Evolutionary conservation across 2,797 vertebrate genomes (phyloP).

Genomic region (Fistularia commersonii): DNA sequence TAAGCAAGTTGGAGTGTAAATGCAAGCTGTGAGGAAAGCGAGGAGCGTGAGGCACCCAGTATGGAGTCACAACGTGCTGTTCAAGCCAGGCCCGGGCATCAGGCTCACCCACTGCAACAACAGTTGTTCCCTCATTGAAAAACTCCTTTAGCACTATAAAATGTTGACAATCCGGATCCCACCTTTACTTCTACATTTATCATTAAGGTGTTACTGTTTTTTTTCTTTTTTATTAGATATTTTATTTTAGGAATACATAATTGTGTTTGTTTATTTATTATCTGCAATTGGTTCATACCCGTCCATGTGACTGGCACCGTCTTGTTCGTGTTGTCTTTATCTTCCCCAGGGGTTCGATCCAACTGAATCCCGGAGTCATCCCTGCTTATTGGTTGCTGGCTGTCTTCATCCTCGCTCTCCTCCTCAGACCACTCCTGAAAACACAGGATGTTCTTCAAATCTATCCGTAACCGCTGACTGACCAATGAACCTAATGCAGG

Average conservation of each 20-base stretch:
- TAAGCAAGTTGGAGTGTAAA: slow-evolving; percentile 91
- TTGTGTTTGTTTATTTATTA: too few relatives aligned
- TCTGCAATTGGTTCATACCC: slow-evolving; percentile 65
- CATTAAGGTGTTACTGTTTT: too few relatives aligned
- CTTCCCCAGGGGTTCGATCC: slow-evolving; percentile 91
- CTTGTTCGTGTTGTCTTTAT: slow-evolving; percentile 83
- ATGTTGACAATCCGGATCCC: too few relatives aligned
- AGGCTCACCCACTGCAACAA: slow-evolving; percentile 77
- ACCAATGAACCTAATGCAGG: too few relatives aligned
- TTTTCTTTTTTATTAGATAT: too few relatives aligned
- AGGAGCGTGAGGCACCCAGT: slow-evolving; percentile 84
- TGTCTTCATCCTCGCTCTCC: slow-evolving; percentile 87
- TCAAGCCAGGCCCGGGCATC: slow-evolving; percentile 90
- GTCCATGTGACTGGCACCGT: slow-evolving; percentile 80
- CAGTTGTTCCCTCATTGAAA: slow-evolving; percentile 1
- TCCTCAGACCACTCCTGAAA: slow-evolving; percentile 92
- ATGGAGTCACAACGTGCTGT: slow-evolving; percentile 87
- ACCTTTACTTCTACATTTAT: too few relatives aligned
- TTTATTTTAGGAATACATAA: too few relatives aligned
- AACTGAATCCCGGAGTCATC: slow-evolving; percentile 97
- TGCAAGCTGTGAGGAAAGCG: slow-evolving; percentile 91
- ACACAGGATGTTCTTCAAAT: not conserved
- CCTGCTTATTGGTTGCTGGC: slow-evolving; percentile 87
- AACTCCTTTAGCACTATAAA: too few relatives aligned
- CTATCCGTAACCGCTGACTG: too few relatives aligned